These are phyloP conservation scores for Chaetops frenatus DNA, from an alignment of 2,113 vertebrate species.

Conservation along the genomic window DNA sequence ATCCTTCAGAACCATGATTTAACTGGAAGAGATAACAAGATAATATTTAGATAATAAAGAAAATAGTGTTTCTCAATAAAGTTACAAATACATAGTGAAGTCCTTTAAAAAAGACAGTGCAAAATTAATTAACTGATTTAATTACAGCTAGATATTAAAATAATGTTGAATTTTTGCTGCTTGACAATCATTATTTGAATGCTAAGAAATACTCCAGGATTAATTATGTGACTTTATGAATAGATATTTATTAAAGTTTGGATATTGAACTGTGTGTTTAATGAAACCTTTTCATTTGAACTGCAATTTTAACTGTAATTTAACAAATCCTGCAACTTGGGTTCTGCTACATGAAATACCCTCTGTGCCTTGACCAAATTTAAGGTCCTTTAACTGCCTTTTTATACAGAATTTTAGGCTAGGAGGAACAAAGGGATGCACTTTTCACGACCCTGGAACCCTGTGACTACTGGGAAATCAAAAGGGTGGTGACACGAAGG, in stretches of 20 bases:
- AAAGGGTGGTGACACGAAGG: constrained; percentile 63
- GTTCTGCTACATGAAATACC: not conserved
- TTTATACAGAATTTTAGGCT: constrained; percentile 44
- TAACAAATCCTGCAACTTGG: not conserved
- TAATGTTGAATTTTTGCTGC: not conserved
- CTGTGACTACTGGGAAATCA: constrained; percentile 63
- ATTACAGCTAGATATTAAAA: not conserved
- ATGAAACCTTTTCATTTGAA: not conserved
- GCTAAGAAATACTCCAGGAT: not conserved
- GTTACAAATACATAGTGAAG: not conserved
- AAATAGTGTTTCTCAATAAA: not conserved
- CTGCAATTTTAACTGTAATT: not conserved
- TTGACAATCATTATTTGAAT: not conserved
- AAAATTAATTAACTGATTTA: not conserved
- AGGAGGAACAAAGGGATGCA: constrained; percentile 55
- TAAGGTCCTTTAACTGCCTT: constrained; percentile 20
- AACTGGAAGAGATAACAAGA: not conserved
- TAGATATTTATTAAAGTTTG: not conserved
- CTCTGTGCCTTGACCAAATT: constrained; percentile 11
- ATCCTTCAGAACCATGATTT: not conserved
- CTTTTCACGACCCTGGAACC: constrained; percentile 67
- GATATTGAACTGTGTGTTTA: not conserved
- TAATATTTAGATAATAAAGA: not conserved
- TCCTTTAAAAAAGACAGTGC: not conserved
- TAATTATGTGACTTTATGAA: not conserved